Percentiles rank a stretch among this genome's conserved stretches.
Evolutionary conservation across 2,888 invertebrate genomes (phyloP).

Genomic region (Drosophila anomalata): DNA sequence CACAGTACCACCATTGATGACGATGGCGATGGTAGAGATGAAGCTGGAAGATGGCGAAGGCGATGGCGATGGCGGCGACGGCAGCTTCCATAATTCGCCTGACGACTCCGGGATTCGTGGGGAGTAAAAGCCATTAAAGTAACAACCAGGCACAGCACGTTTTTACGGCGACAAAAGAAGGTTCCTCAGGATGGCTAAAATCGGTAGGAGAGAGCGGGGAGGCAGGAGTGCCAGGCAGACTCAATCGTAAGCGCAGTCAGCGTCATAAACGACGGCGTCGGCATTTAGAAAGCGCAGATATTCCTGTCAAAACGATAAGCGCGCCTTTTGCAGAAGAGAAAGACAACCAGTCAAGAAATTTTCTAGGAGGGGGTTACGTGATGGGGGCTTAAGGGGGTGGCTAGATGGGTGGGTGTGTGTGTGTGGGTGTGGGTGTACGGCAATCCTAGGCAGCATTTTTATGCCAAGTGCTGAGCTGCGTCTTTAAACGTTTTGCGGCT

Average conservation of each 20-base stretch:
- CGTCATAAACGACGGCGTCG: constrained; percentile 78
- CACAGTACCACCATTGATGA: constrained; percentile 22
- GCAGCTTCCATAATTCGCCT: constrained; percentile 77
- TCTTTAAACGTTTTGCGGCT: constrained; percentile 76
- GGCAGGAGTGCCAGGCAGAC: constrained; percentile 33
- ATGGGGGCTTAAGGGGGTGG: constrained; percentile 40
- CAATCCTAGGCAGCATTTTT: constrained; percentile 59
- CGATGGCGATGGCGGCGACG: constrained; percentile 40
- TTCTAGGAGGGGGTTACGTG: constrained; percentile 8
- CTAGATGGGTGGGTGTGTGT: constrained; percentile 20
- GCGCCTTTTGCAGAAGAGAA: constrained; percentile 56
- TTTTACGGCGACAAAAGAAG: constrained; percentile 63
- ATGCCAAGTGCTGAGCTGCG: constrained; percentile 77
- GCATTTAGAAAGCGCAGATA: constrained; percentile 80
- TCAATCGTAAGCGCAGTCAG: constrained; percentile 74
- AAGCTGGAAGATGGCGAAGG: constrained; percentile 8
- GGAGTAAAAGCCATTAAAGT: constrained; percentile 80
- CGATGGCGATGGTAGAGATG: constrained; percentile 35
- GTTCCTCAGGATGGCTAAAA: constrained; percentile 36
- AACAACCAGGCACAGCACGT: constrained; percentile 79
- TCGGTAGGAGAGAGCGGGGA: constrained; percentile 4
- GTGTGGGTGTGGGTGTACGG: not conserved
- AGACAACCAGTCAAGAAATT: constrained; percentile 25
- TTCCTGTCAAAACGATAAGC: constrained; percentile 80
- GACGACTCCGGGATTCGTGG: constrained; percentile 73